phyloP scores from a whole-genome alignment of 2,797 vertebrate species.

The Phyllotis vaccarum region DNA sequence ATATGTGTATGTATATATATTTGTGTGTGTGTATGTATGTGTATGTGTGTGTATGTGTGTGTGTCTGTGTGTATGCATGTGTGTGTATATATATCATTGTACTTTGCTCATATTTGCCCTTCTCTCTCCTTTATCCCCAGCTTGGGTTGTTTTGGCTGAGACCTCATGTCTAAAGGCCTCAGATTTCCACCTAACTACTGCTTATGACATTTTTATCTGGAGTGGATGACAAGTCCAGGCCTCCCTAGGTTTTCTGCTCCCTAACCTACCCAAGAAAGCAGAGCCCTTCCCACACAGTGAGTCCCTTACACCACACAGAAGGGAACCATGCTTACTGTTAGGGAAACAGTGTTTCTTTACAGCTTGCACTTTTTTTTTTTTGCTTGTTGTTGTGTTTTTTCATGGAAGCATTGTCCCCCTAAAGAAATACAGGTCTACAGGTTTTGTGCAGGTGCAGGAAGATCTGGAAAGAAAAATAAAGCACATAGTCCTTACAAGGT shows the following conservation, averaged over 20 bases:
- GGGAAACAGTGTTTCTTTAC: slow-evolving; percentile 78
- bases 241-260: slow-evolving; percentile 27
- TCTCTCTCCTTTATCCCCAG: too few species aligned
- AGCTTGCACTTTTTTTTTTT: background rate
- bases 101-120: background rate
- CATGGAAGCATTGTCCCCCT: background rate
- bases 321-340: slow-evolving; percentile 75
- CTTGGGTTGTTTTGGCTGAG: background rate
- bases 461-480: rapidly evolving
- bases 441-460: background rate
- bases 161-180: background rate
- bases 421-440: slow-evolving; percentile 54
- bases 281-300: background rate
- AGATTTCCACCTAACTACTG: background rate
- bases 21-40: too few species aligned
- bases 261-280: rapidly evolving
- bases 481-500: background rate
- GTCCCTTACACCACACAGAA: slow-evolving; percentile 61
- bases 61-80: too few species aligned
- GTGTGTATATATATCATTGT: background rate
- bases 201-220: background rate
- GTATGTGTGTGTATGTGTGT: too few species aligned
- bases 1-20: background rate
- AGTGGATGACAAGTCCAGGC: background rate
- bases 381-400: background rate